Conservation (phyloP, 2,113 vertebrate species). For the Oncorhynchus mykiss region DNA sequence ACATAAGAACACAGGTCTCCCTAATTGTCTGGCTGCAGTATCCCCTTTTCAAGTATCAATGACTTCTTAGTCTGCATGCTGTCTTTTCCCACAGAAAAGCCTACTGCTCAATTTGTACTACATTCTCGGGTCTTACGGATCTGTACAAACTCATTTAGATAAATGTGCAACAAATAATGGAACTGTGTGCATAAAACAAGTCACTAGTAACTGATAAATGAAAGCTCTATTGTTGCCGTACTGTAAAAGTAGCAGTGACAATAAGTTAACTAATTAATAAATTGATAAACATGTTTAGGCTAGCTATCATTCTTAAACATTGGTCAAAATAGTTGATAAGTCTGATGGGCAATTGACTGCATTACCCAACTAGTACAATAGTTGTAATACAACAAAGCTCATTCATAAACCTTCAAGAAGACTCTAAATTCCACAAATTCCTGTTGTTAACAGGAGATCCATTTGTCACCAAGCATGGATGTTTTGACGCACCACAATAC, state of each 20-base stretch:
- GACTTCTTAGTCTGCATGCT: neutral
- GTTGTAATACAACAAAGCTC: neutral
- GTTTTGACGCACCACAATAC: neutral
- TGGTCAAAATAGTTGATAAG: neutral
- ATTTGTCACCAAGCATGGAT: neutral
- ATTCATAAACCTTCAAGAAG: neutral
- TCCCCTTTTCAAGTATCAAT: constrained; percentile 54
- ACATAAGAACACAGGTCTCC: constrained; percentile 58
- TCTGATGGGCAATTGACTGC: neutral
- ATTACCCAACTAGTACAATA: neutral
- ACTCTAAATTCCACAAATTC: neutral
- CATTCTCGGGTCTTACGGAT: constrained; percentile 50
- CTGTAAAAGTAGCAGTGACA: neutral
- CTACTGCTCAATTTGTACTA: constrained; percentile 32
- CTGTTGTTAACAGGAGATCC: neutral
- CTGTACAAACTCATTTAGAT: neutral
- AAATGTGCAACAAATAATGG: constrained; percentile 16
- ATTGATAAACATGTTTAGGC: neutral
- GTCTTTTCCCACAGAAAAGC: neutral
- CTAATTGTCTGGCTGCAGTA: constrained; percentile 65
- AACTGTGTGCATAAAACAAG: constrained; percentile 25
- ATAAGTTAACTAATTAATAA: neutral
- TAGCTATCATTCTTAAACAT: too few species aligned
- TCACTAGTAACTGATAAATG: neutral
- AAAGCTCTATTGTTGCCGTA: neutral